phyloP scores from a whole-genome alignment of 2,797 vertebrate species.

The Coreius guichenoti region DNA sequence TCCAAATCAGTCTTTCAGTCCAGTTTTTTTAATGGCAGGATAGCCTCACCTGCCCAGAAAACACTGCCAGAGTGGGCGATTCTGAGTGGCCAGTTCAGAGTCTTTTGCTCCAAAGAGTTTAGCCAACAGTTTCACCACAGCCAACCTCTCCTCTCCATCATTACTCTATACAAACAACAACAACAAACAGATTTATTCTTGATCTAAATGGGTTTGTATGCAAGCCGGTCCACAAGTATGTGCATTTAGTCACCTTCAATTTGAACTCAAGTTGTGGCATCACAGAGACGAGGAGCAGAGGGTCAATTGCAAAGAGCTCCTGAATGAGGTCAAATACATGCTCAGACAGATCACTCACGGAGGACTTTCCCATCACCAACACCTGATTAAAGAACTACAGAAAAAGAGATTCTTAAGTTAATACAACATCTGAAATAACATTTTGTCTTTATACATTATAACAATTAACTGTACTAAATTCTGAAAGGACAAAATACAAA shows the following conservation, averaged over 20 bases:
- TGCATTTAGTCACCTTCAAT: slow-evolving; percentile 85
- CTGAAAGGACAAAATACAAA: neutral
- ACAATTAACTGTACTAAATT: neutral
- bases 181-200: slow-evolving; percentile 1
- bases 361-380: slow-evolving; percentile 97
- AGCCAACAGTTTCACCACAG: slow-evolving; percentile 94
- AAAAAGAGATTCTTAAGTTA: slow-evolving; percentile 3
- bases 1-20: neutral
- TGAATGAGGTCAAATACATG: slow-evolving; percentile 99
- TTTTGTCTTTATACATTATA: neutral
- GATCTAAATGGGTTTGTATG: neutral
- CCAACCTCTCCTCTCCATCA: slow-evolving; percentile 95
- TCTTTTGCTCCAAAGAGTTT: slow-evolving; percentile 98
- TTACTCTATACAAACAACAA: slow-evolving; percentile 85
- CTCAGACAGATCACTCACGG: slow-evolving; percentile 97
- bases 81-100: slow-evolving; percentile 96
- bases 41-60: slow-evolving; percentile 90
- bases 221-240: neutral
- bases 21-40: neutral
- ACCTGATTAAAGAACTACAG: slow-evolving; percentile 98
- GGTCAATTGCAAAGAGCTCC: slow-evolving; percentile 97
- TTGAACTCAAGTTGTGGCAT: slow-evolving; percentile 99
- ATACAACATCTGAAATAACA: neutral
- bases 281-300: slow-evolving; percentile 93
- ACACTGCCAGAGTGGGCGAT: slow-evolving; percentile 98